Percentiles rank a stretch among this genome's conserved stretches.
phyloP scores from a whole-genome alignment of 2,888 invertebrate genomes.

The Clistopyga incitator region DNA sequence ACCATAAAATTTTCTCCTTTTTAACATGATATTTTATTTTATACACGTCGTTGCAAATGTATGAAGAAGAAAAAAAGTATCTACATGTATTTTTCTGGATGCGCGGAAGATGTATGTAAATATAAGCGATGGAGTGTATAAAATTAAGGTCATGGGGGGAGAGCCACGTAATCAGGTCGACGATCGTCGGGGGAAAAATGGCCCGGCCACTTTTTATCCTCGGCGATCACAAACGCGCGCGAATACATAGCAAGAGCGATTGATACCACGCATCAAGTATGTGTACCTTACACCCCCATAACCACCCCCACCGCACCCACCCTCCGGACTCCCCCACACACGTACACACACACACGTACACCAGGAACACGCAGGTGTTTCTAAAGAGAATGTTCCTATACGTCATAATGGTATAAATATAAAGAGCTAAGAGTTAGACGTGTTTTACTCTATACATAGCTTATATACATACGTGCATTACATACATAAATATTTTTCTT shows the following conservation, averaged over 20 bases:
- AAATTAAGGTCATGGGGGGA: background rate
- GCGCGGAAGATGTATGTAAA: background rate
- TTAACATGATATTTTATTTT: background rate
- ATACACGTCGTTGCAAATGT: background rate
- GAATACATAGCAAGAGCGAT: constrained; percentile 13
- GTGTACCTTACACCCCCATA: constrained; percentile 32
- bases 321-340: constrained; percentile 19
- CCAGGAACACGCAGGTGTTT: constrained; percentile 67
- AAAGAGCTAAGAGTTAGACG: constrained; percentile 57
- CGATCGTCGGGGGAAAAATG: constrained; percentile 8
- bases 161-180: constrained; percentile 20
- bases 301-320: constrained; percentile 27
- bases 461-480: constrained; percentile 66
- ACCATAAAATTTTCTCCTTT: background rate
- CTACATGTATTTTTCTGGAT: constrained; percentile 10
- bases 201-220: background rate
- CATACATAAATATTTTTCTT: constrained; percentile 68
- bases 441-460: constrained; percentile 66
- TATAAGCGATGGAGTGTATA: background rate
- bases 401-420: constrained; percentile 66
- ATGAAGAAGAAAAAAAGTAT: background rate
- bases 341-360: constrained; percentile 35
- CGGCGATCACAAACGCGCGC: constrained; percentile 1
- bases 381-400: constrained; percentile 71
- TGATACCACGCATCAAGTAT: constrained; percentile 33